Base-by-base conservation (phyloP, 53 echinoderm and acorn worm species). In the Henricia sp. region DNA sequence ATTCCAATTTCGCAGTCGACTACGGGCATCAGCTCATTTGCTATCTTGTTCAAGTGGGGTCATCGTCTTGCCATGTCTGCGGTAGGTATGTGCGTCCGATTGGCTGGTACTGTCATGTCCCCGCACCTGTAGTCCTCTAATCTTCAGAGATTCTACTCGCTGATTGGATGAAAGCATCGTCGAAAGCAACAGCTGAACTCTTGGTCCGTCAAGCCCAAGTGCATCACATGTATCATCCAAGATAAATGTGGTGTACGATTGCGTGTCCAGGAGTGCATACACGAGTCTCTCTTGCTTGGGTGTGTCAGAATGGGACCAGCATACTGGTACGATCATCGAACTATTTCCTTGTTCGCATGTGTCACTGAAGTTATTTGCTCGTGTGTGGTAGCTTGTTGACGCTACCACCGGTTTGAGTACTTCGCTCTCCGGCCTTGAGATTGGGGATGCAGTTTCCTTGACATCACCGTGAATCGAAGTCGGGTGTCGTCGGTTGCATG, bases 251-350 rank as follows among this genome's bases (percentile, higher is more conserved):
- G 84, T 84, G 58, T 89, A 84, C 1, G 90, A 85, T 36, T 85
- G 84, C 24, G 90, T 84, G 54, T 89, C 90, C n/a, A 89, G 27
- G 11, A 89, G 70, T 29, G 85, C 88, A 50, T 88, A 89, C n/a
- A 74, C 74, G 1, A 90, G 64, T 21, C 67, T 50, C 59, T 84
- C 84, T 30, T 23, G 32, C 4, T 58, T 21, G 32, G 84, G 83
- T 0, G 3, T 57, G 37, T 84, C 43, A 16, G 23, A 24, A 24
- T 84, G 84, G 39, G 84, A 71, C 19, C 70, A 33, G 56, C 70
- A 84, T 36, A 84, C 71, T 0, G 84, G 84, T 10, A 37, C 74
- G 37, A 37, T 37, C 40, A 35, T 55, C 26, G 54, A 53, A 37
- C 54, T 53, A 17, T 53, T 53, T 74, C 74, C 53, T 55, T 37